Base-by-base conservation (phyloP, 1,140 invertebrate species). In the Diabrotica undecimpunctata region DNA sequence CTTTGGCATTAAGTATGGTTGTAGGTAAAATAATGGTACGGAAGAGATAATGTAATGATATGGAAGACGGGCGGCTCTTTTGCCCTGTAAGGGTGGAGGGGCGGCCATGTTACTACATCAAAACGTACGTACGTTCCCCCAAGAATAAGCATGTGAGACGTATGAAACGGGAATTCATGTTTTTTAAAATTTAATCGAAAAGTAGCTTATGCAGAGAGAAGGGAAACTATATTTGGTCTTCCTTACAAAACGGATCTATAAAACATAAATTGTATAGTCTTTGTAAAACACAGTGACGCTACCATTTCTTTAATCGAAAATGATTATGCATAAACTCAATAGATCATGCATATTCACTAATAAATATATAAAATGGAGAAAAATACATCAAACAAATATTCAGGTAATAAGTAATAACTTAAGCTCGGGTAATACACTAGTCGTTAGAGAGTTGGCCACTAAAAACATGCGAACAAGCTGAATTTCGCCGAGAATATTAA, bases 231-330 rank as follows among this genome's bases (percentile, higher is more conserved):
- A 70, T 70, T 67, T 70, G 66, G 60, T 63, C 60, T 62, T 41
- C 54, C n/a, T 46, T 46, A 68, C 64, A 70, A 68, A 67, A 64
- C 65, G 64, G 66, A 70, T 70, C 69, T 70, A 70, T 70, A 70
- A 70, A 70, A 70, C 69, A 71, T 71, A 68, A 71, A 71, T 68
- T 71, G 66, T 65, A 64, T 74, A 74, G 73, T 74, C 71, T 72
- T 74, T 74, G 66, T 72, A 71, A 72, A 68, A 71, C 4, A 4
- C 25, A 25, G 25, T 25, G 25, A 25, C 25, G 25, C 1, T 25
- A 25, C 25, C 1, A 25, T 25, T 25, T 25, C 25, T 1, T 25
- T 25, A 25, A 25, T 25, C 25, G 4, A 25, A 25, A 25, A 25
- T 4, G 25, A 25, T 25, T 4, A 25, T 25, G 1, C 4, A 1